Percentiles rank a stretch among this genome's conserved stretches.
Conservation (phyloP, 2,797 vertebrate genomes). For the Malurus leucopterus region DNA sequence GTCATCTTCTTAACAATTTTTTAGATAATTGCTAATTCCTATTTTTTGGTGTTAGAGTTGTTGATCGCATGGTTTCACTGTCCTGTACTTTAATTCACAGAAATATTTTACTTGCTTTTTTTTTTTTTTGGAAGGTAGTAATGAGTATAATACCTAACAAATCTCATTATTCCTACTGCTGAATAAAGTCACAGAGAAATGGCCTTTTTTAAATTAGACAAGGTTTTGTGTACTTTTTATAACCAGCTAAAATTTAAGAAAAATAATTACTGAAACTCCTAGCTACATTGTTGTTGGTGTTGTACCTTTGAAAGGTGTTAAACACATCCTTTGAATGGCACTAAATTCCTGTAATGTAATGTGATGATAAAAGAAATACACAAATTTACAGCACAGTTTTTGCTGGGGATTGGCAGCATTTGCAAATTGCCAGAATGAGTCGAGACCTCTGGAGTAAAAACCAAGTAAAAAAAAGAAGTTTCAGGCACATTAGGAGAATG, state of each 20-base stretch:
- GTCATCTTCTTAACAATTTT: background rate
- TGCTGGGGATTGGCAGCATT: background rate
- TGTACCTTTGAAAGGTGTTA: background rate
- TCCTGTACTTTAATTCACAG: background rate
- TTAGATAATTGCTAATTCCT: background rate
- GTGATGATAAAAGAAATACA: background rate
- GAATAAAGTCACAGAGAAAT: background rate
- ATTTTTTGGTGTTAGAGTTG: background rate
- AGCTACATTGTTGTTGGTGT: background rate
- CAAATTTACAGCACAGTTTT: background rate
- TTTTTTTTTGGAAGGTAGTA: background rate
- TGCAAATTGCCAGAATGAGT: background rate
- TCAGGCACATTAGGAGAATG: background rate
- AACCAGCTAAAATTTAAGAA: background rate
- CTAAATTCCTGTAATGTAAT: background rate
- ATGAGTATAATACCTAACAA: background rate
- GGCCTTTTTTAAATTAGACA: background rate
- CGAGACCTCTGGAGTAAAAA: background rate
- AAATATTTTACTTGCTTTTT: background rate
- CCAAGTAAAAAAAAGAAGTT: background rate
- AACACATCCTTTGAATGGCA: background rate
- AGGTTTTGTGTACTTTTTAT: background rate
- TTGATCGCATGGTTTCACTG: background rate
- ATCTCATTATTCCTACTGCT: background rate
- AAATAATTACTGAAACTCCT: rapidly evolving